phyloP scores from a whole-genome alignment of 2,797 vertebrate genomes.

The Anas bahamensis region DNA sequence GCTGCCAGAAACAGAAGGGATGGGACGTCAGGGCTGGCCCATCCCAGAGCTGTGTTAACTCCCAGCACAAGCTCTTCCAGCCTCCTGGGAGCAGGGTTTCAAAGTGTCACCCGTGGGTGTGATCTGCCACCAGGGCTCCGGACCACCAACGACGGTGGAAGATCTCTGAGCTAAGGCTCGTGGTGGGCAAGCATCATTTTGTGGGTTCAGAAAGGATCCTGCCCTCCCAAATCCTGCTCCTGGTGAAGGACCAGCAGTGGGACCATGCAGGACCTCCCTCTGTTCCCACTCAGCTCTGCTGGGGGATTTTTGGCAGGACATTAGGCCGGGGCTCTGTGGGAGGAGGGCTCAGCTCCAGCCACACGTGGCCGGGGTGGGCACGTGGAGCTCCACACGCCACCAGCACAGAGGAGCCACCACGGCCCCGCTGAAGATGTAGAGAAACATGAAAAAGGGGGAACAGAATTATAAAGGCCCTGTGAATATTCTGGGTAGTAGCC shows the following conservation, averaged over 20 bases:
- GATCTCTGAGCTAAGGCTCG: not conserved
- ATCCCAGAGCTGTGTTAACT: not conserved
- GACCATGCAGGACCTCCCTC: not conserved
- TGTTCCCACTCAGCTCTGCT: not conserved
- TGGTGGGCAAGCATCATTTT: not conserved
- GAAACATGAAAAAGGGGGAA: not conserved
- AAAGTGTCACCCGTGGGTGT: not conserved
- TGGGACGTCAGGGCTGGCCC: not conserved
- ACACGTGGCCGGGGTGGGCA: not conserved
- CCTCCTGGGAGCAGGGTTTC: not conserved
- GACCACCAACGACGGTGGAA: not conserved
- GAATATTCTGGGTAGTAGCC: not conserved
- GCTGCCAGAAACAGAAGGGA: not conserved
- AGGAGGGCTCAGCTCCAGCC: not conserved
- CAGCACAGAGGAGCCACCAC: not conserved
- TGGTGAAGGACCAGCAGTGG: not conserved
- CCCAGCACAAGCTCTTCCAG: not conserved
- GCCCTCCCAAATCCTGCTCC: not conserved
- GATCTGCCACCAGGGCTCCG: not conserved
- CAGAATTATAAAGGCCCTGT: not conserved
- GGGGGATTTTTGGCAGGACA: not conserved
- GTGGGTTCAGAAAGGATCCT: not conserved
- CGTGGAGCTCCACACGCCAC: accelerated
- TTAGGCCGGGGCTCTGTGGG: not conserved
- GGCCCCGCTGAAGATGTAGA: not conserved